A percentile compares a stretch with the other conserved stretches of the same genome.
Conservation (phyloP, 2,113 vertebrate species). For the Oreochromis niloticus region DNA sequence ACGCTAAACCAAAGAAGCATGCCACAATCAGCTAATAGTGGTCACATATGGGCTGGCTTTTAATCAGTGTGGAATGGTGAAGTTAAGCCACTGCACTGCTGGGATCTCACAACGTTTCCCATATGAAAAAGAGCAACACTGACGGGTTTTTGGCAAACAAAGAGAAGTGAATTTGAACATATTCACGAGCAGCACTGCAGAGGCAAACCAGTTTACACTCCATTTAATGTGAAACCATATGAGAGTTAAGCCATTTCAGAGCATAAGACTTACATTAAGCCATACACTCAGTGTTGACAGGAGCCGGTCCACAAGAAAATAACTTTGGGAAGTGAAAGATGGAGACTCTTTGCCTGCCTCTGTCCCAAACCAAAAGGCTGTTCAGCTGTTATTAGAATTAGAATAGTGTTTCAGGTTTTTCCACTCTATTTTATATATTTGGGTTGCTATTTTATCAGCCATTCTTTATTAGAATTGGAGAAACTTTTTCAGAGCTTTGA, state of each 20-base stretch:
- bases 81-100: conserved; percentile 20
- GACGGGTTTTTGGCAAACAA: not conserved
- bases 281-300: not conserved
- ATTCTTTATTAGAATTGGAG: not conserved
- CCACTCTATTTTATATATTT: not conserved
- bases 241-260: not conserved
- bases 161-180: not conserved
- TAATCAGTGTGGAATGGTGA: conserved; percentile 29
- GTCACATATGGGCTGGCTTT: not conserved
- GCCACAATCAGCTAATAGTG: conserved; percentile 17
- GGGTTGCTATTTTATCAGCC: not conserved
- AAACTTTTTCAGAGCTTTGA: not conserved
- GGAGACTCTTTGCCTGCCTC: not conserved
- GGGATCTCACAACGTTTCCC: not conserved
- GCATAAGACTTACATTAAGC: not conserved
- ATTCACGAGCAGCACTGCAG: not conserved
- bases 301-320: not conserved
- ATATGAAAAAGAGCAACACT: not conserved
- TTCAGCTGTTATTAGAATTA: not conserved
- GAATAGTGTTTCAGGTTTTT: not conserved
- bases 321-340: not conserved
- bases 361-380: not conserved
- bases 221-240: not conserved
- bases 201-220: not conserved
- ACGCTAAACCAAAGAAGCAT: not conserved